These are phyloP conservation scores for Rhinoderma darwinii DNA, from an alignment of 2,113 vertebrate species.

Conservation along the genomic window DNA sequence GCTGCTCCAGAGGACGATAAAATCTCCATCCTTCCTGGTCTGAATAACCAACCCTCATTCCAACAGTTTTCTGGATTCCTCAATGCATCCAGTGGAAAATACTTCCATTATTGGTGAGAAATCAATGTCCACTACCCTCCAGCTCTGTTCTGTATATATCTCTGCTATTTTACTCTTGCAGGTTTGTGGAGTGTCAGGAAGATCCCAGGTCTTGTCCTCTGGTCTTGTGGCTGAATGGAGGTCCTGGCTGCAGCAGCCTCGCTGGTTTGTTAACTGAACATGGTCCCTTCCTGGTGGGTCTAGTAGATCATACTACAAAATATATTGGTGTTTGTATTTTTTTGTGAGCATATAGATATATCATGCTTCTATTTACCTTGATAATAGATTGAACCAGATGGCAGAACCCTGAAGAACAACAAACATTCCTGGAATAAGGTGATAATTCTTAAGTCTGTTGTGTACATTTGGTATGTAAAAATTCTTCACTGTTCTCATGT, in stretches of 20 bases:
- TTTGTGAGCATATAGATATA: background rate
- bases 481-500: background rate
- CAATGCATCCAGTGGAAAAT: constrained; percentile 73
- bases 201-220: constrained; percentile 54
- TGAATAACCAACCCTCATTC: constrained; percentile 86
- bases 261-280: constrained; percentile 92
- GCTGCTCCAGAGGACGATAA: constrained; percentile 78
- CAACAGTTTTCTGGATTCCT: constrained; percentile 91
- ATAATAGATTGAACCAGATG: constrained; percentile 85
- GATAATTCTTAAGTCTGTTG: background rate
- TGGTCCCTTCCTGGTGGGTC: constrained; percentile 88
- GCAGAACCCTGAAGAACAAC: constrained; percentile 82
- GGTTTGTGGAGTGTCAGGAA: constrained; percentile 62
- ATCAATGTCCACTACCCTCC: background rate
- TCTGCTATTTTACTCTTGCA: background rate
- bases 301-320: background rate
- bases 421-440: constrained; percentile 93
- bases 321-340: background rate
- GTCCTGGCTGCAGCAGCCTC: constrained; percentile 93
- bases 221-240: constrained; percentile 81
- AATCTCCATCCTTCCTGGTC: constrained; percentile 82
- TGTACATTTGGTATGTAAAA: background rate
- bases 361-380: background rate
- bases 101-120: constrained; percentile 90
- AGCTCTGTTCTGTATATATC: too few species aligned